A percentile compares a stretch with the other conserved stretches of the same genome.
Evolutionary conservation across 2,113 vertebrate species (phyloP).

Genomic region (Rhombomys opimus): DNA sequence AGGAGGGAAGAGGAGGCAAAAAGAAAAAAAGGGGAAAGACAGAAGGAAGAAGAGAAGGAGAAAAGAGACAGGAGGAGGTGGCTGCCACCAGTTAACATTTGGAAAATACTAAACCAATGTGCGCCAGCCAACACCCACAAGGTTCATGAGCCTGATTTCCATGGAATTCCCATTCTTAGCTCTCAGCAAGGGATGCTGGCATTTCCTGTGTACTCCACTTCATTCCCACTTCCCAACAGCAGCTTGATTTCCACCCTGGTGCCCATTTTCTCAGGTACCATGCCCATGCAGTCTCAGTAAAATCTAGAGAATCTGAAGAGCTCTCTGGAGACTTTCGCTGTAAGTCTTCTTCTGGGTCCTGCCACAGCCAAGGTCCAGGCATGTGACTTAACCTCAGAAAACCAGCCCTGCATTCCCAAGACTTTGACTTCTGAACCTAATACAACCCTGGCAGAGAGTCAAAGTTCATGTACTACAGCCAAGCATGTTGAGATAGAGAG

Average conservation of each 20-base stretch:
- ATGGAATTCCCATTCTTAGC: not conserved
- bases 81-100: not conserved
- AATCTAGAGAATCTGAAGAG: not conserved
- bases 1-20: not conserved
- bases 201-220: not conserved
- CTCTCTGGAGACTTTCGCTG: not conserved
- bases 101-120: not conserved
- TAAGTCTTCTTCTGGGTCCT: not conserved
- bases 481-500: not conserved
- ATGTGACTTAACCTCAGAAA: not conserved
- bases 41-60: too few relatives aligned
- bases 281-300: not conserved
- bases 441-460: not conserved
- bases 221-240: not conserved
- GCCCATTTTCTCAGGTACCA: not conserved
- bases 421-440: constrained; percentile 34
- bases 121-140: not conserved
- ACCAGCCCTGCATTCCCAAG: not conserved
- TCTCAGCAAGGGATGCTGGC: not conserved
- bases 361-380: not conserved
- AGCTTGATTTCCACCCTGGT: not conserved
- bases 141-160: not conserved
- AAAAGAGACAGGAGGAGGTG: not conserved
- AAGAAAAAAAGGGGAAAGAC: too few relatives aligned
- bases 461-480: not conserved